Evolutionary conservation across 2,888 invertebrate species (phyloP).

Genomic region (Meghimatium bilineatum): DNA sequence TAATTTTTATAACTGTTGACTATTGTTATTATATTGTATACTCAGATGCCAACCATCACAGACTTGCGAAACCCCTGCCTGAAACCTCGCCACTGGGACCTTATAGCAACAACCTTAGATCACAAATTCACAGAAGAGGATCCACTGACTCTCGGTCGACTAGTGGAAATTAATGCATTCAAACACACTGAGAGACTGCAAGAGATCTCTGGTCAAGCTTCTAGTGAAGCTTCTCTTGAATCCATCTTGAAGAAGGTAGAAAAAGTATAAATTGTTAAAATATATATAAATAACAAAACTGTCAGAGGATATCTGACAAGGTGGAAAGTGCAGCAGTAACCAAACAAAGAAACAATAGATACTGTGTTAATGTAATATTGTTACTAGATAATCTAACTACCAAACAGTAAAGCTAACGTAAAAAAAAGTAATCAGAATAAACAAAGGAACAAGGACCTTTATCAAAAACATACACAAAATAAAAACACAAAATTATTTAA

Average conservation of each 20-base stretch:
- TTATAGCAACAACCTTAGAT: conserved; percentile 85
- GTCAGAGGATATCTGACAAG: too few relatives aligned
- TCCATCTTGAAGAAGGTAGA: conserved; percentile 81
- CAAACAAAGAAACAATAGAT: too few relatives aligned
- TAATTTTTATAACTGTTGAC: neutral
- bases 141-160: conserved; percentile 82
- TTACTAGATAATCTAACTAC: too few relatives aligned
- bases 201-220: conserved; percentile 91
- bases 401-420: too few relatives aligned
- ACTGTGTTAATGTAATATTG: too few relatives aligned
- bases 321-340: too few relatives aligned
- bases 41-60: conserved; percentile 83
- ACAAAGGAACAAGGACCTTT: too few relatives aligned
- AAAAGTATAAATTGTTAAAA: neutral
- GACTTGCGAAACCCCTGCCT: conserved; percentile 88
- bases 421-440: too few relatives aligned
- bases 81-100: conserved; percentile 89
- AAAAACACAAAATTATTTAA: too few relatives aligned
- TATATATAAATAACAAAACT: too few relatives aligned
- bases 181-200: conserved; percentile 85
- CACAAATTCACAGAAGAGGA: conserved; percentile 84
- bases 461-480: too few relatives aligned
- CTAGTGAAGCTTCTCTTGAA: conserved; percentile 90
- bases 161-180: conserved; percentile 87
- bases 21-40: conserved; percentile 10